Evolutionary conservation across 2,888 invertebrate genomes (phyloP).

Genomic region (Drymonia ruficornis): DNA sequence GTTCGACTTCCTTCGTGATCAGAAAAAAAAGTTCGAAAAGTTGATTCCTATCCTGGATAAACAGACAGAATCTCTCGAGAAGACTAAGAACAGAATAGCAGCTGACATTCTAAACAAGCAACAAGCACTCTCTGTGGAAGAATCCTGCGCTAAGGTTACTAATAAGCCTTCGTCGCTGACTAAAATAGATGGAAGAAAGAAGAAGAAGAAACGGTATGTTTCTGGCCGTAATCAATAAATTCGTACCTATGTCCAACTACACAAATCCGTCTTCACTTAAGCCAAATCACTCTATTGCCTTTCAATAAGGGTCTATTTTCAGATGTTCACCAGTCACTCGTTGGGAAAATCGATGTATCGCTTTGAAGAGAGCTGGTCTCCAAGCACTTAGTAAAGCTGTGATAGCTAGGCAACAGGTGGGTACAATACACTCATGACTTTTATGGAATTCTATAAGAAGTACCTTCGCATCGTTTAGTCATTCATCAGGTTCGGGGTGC

Average conservation of each 20-base stretch:
- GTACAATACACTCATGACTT: conserved; percentile 37
- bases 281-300: no score
- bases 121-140: conserved; percentile 61
- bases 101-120: conserved; percentile 60
- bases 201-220: conserved; percentile 56
- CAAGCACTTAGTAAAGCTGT: conserved; percentile 60
- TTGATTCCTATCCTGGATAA: conserved; percentile 54
- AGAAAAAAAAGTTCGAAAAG: conserved; percentile 65
- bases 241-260: neutral
- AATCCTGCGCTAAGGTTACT: conserved; percentile 51
- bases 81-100: conserved; percentile 59
- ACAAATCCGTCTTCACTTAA: no score
- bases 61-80: conserved; percentile 48
- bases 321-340: conserved; percentile 57
- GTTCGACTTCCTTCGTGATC: conserved; percentile 59
- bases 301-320: conserved; percentile 14
- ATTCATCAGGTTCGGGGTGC: conserved; percentile 85
- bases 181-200: conserved; percentile 36
- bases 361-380: conserved; percentile 65
- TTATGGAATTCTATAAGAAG: neutral
- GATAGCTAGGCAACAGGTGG: conserved; percentile 66
- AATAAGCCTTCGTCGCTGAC: conserved; percentile 23
- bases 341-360: conserved; percentile 67
- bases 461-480: neutral
- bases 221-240: neutral